Evolutionary conservation across 1,140 invertebrate genomes (phyloP).

Genomic region (Cydia splendana): DNA sequence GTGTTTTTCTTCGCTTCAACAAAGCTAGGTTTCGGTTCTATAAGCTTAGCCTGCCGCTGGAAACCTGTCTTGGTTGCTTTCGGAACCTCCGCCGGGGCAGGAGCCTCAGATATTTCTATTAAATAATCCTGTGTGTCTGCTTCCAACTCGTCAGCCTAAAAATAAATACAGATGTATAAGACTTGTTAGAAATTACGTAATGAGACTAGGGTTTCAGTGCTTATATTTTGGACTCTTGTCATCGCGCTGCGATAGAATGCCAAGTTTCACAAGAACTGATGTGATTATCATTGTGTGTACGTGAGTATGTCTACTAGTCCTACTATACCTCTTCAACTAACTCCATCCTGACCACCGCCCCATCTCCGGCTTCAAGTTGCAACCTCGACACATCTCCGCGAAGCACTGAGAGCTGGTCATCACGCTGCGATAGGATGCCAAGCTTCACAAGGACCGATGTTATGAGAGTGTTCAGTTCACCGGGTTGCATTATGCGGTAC

Average conservation of each 20-base stretch:
- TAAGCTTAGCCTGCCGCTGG: background rate
- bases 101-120: background rate
- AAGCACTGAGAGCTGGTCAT: conserved; percentile 35
- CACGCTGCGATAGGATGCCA: conserved; percentile 46
- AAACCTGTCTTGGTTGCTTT: background rate
- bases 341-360: conserved; percentile 46
- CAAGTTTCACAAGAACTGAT: too few species aligned
- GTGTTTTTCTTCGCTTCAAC: background rate
- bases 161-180: too few species aligned
- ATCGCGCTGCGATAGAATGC: too few species aligned
- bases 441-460: conserved; percentile 51
- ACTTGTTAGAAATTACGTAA: too few species aligned
- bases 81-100: background rate
- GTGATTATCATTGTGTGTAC: too few species aligned
- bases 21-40: background rate
- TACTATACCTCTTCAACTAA: conserved; percentile 40
- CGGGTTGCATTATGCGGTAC: background rate
- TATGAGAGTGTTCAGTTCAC: conserved; percentile 50
- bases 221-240: too few species aligned
- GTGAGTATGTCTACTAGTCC: background rate
- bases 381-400: conserved; percentile 44
- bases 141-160: background rate
- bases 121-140: background rate
- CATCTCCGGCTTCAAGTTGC: conserved; percentile 52
- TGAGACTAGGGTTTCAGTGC: too few species aligned